Evolutionary conservation across 92 coral and sea anemone species (phyloP), one percentile per base, ranked within the genome.

Genomic region (Meandrina meandrites): DNA sequence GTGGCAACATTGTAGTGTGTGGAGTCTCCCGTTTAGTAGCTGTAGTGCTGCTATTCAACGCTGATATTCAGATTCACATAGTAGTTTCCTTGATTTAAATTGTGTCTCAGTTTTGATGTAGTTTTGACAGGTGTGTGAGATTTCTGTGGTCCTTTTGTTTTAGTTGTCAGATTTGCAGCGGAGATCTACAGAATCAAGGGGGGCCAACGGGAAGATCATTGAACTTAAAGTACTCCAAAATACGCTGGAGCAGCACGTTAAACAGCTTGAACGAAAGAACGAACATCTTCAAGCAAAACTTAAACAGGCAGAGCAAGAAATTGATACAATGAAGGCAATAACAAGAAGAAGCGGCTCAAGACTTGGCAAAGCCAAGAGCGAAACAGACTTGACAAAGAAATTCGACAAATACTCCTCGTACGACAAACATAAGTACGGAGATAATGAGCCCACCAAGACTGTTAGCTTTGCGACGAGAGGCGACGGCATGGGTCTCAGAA

Each of bases 341-440:
- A 91, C 87, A 53, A 64, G 34, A 30, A 42, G 76, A 16, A 88
- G 73, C 22, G 87, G 86, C 24, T 81, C 84, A 35, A 82, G 89
- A 68, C 53, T 89, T 17, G 42, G 80, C 60, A 91, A 72, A 82
- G 96, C 96, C 83, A 94, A 78, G 37, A 94, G 96, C 71, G 96
- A 90, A 75, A 90, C 97, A 37, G 95, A 94, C 56, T 87, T 94
- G 74, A 74, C 89, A 9, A 88, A 79, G 24, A 91, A 81, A 67
- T 88, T 85, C 77, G 78, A 80, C 40, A 80, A 72, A 67, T 88
- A 69, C 70, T 2, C 87, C 1, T 13, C 86, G 10, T 84, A 84
- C 73, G 79, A 85, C 42, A 66, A 84, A 66, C 78, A 31, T 5
- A 75, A 66, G n/a, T 70, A 76, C 35, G 27, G 50, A 51, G 90